A percentile compares a stretch with the other conserved stretches of the same genome.
phyloP scores from a whole-genome alignment of 2,888 invertebrate species.

The Acleris sparsana region DNA sequence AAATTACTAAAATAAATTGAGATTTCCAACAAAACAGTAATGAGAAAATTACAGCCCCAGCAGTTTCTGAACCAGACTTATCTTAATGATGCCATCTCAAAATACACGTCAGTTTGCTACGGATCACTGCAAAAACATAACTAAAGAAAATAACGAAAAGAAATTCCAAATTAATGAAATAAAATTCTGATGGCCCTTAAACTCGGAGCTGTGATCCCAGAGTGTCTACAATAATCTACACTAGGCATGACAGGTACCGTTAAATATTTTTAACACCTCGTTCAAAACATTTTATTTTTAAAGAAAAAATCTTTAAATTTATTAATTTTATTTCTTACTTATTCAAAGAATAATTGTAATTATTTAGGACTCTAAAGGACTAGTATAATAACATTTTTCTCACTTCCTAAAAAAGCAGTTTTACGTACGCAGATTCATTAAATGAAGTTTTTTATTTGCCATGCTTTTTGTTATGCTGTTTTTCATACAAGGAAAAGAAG shows the following conservation, averaged over 20 bases:
- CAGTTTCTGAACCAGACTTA: neutral
- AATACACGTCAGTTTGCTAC: slow-evolving; percentile 26
- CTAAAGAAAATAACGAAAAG: slow-evolving; percentile 39
- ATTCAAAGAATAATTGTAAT: too few species aligned
- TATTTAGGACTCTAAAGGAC: too few species aligned
- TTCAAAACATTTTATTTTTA: neutral
- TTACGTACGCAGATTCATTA: too few species aligned
- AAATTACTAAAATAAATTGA: neutral
- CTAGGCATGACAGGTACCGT: neutral
- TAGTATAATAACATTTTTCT: too few species aligned
- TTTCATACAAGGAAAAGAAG: too few species aligned
- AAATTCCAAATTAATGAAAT: slow-evolving; percentile 9
- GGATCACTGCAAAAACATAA: slow-evolving; percentile 44
- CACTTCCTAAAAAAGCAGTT: too few species aligned
- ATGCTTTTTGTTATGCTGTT: too few species aligned
- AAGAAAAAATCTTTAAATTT: too few species aligned
- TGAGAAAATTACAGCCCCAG: neutral
- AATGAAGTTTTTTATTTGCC: too few species aligned
- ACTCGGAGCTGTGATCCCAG: neutral
- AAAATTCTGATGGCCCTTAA: slow-evolving; percentile 44
- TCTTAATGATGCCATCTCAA: neutral
- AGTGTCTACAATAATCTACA: slow-evolving; percentile 4
- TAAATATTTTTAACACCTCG: neutral
- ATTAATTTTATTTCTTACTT: too few species aligned
- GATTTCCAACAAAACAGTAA: neutral